Evolutionary conservation across 1,140 invertebrate genomes (phyloP), one percentile per base, ranked within the genome.

Genomic region (Drosophila nannoptera): DNA sequence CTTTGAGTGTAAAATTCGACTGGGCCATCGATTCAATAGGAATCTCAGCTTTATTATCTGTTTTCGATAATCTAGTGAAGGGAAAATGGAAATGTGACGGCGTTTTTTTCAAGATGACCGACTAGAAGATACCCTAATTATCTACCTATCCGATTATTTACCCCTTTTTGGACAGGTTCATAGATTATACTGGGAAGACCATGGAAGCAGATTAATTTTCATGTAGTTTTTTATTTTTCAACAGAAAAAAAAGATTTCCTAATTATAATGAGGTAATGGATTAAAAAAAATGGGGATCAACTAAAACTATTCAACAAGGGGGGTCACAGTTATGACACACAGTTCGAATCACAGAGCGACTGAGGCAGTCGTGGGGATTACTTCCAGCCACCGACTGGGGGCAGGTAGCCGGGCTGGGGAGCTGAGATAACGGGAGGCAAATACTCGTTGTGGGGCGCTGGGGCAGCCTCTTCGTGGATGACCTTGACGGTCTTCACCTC

Each of bases 231-330:
- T 65, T 70, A 67, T 58, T 61, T 63, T 75, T 64, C 42, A 83
- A 83, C 76, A 80, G 52, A 64, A 70, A 76, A 76, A 82, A 78
- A 80, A 84, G 12, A 29, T 42, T 49, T 42, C 55, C 1, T 53
- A 32, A 54, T 66, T 66, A 66, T 49, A 40, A 14, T 43, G n/a
- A 11, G 43, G 42, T 60, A 65, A 76, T 78, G 60, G 66, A 66
- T 22, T 22, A 84, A 77, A 68, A 71, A 36, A 54, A 31, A 32
- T 29, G 31, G 36, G 35, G 31, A 7, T 5, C 9, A 52, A 36
- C 48, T 86, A 86, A 63, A 86, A 86, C 82, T 84, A 84, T 73
- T 84, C 66, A 84, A 84, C 81, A 86, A 77, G 29, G 52, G 66
- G 50, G 58, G 67, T 70, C 72, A 48, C 75, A 80, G 43, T 58